These are phyloP conservation scores for Mormyrops attenuatus DNA, from an alignment of 2,797 vertebrate species.

Conservation along the genomic window DNA sequence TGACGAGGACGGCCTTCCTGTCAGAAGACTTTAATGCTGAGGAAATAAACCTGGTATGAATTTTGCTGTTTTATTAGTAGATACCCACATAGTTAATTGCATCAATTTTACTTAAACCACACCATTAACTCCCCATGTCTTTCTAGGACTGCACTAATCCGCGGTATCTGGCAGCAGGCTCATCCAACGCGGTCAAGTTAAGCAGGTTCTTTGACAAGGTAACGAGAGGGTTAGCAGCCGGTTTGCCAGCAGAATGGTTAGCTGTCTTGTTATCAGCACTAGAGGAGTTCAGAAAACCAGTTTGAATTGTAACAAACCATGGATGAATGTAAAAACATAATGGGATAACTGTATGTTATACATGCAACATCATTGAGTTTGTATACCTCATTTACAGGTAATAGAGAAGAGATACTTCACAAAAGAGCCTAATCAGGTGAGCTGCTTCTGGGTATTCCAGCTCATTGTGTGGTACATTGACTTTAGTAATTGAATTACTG, in stretches of 20 bases:
- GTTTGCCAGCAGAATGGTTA: not conserved
- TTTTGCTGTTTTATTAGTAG: not conserved
- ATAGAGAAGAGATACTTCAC: constrained; percentile 93
- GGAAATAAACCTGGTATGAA: constrained; percentile 89
- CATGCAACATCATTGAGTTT: not conserved
- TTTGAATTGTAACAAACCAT: not conserved
- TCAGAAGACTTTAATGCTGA: constrained; percentile 97
- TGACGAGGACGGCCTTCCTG: constrained; percentile 85
- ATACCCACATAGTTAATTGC: not conserved
- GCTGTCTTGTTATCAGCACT: not conserved
- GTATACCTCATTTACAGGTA: constrained; percentile 62
- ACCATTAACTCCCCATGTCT: not conserved
- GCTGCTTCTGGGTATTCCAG: constrained; percentile 29
- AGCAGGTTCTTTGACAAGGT: constrained; percentile 99
- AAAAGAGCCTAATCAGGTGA: constrained; percentile 81
- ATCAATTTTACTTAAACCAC: not conserved
- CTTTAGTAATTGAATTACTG: not conserved
- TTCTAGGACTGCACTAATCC: constrained; percentile 90
- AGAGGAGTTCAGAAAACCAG: not conserved
- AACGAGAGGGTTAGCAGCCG: constrained; percentile 28
- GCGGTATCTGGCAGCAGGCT: constrained; percentile 88
- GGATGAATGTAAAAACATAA: not conserved
- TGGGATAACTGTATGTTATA: not conserved
- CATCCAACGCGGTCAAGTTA: constrained; percentile 95
- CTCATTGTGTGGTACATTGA: not conserved